These are phyloP conservation scores for Catagonus wagneri DNA, from an alignment of 2,113 vertebrate species.

Conservation along the genomic window DNA sequence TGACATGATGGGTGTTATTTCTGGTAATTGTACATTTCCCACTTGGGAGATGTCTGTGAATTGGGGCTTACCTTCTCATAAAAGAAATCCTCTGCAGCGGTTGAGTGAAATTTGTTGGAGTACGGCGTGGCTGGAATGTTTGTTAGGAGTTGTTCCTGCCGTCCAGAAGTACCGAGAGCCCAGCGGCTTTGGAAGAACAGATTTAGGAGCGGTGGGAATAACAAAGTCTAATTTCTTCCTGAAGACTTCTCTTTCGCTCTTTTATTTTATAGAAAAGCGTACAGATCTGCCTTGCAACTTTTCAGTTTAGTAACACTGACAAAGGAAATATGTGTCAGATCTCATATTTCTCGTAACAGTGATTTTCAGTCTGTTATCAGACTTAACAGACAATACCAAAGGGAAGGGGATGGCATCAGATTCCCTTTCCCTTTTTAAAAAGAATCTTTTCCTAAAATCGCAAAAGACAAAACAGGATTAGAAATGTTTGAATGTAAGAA, in stretches of 20 bases:
- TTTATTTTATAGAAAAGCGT: slow-evolving; percentile 37
- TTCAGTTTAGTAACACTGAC: slow-evolving; percentile 10
- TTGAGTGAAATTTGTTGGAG: not conserved
- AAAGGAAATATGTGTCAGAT: not conserved
- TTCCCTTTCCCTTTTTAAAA: not conserved
- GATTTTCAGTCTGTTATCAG: slow-evolving; percentile 43
- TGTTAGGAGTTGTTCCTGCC: slow-evolving; percentile 11
- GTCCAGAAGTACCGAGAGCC: not conserved
- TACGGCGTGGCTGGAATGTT: slow-evolving; percentile 11
- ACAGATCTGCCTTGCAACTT: slow-evolving; percentile 19
- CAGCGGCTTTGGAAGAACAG: not conserved
- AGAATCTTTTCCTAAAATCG: not conserved
- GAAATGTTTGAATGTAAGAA: not conserved
- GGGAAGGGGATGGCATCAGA: not conserved
- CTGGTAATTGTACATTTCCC: slow-evolving; percentile 53
- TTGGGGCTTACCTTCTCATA: slow-evolving; percentile 1
- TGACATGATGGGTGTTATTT: slow-evolving; percentile 19
- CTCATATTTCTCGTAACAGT: slow-evolving; percentile 10
- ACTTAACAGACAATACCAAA: not conserved
- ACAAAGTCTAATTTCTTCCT: slow-evolving; percentile 45
- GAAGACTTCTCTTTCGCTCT: slow-evolving; percentile 27
- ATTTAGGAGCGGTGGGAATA: slow-evolving; percentile 16
- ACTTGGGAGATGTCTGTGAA: slow-evolving; percentile 47
- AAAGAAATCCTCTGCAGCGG: not conserved
- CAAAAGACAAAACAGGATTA: not conserved